Evolutionary conservation across 2,113 vertebrate genomes (phyloP), one percentile per base, ranked within the genome.

Genomic region (Halichoeres trimaculatus): DNA sequence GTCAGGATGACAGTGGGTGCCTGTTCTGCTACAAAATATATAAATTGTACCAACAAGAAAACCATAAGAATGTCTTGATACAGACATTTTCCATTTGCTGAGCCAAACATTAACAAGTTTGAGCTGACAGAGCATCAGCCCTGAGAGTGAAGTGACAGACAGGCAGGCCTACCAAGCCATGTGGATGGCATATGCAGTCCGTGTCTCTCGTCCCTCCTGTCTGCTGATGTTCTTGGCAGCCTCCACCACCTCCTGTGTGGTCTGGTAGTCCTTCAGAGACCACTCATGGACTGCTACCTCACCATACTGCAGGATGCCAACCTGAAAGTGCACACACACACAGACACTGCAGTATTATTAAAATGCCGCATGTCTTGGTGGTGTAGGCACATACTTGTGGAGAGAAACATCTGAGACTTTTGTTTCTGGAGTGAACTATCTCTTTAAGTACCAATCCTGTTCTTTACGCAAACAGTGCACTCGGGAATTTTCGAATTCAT

Each of bases 221-320:
- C 97, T 94, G 40, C 95, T 98, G 93, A 99, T 96, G 91, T 98
- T 98, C 87, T 91, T 94, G 50, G 97, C 97, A 0, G 98, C 98
- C 65, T 95, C 94, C 22, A 96, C 94, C 83, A 99, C 96, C 57
- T 95, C 89, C 79, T 92, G 83, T 14, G 94, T 96, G 0, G 95
- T 96, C 64, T 91, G 94, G 90, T 95, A 96, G 83, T 94, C 95
- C 59, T 93, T 95, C 74, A 98, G 92, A 2, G 88, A 95, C 97
- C 97, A 99, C 89, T 97, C 97, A 0, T 98, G 96, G 36, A 96
- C 91, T 0, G 95, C 92, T 10, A 70, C 85, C 89, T 99, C 98
- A 0, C 96, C 97, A 0, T 99, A 99, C 92, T 99, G 98, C 48
- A 98, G 91, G 43, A 99, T 94, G 1, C 95, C 98, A 6, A 98